Evolutionary conservation across 2,888 invertebrate genomes (phyloP).

Genomic region (Pristionchus mayeri): DNA sequence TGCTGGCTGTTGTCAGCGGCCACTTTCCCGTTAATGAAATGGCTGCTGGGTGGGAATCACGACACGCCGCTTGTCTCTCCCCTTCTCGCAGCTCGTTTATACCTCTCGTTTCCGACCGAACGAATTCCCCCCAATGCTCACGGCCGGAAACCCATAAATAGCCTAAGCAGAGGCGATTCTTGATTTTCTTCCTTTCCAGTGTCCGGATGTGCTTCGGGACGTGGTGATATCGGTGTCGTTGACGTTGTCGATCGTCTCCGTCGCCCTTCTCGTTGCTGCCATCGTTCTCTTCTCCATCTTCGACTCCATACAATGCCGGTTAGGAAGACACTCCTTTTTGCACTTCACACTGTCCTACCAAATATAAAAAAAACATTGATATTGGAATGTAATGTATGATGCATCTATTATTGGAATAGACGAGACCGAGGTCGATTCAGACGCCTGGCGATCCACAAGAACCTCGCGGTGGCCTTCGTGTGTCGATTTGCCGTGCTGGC

Average conservation of each 20-base stretch:
- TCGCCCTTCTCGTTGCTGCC: conserved; percentile 71
- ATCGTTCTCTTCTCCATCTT: conserved; percentile 74
- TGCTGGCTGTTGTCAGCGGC: no score
- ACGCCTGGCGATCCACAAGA: conserved; percentile 78
- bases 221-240: conserved; percentile 72
- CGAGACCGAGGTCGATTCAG: conserved; percentile 54
- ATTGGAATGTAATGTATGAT: no score
- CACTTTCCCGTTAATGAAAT: conserved; percentile 10
- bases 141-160: background rate
- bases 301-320: conserved; percentile 72
- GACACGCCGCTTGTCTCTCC: background rate
- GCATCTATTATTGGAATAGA: no score
- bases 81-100: conserved; percentile 34
- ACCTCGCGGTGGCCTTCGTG: conserved; percentile 79
- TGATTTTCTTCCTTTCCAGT: conserved; percentile 64
- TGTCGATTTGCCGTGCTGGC: conserved; percentile 77
- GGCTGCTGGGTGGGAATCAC: background rate
- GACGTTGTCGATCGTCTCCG: conserved; percentile 72
- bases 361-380: background rate
- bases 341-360: no score
- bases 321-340: background rate
- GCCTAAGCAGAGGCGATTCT: background rate
- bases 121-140: background rate
- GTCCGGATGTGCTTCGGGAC: conserved; percentile 73
- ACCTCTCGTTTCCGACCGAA: conserved; percentile 21